Evolutionary conservation across 2,888 invertebrate genomes (phyloP).

Genomic region (Eulithis testata): DNA sequence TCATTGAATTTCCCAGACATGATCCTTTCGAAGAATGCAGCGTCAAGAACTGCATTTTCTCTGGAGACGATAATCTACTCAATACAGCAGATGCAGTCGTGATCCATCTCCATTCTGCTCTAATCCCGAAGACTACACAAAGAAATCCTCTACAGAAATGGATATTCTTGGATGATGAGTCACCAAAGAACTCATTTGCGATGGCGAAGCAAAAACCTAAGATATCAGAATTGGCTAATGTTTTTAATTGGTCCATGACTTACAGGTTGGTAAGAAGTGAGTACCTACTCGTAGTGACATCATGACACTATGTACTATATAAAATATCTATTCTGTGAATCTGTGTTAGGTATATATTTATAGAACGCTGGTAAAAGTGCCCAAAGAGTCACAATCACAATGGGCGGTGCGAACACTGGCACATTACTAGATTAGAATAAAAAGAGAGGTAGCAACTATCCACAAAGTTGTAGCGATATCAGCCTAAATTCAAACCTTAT

Average conservation of each 20-base stretch:
- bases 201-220: constrained; percentile 59
- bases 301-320: too few species aligned
- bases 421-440: too few species aligned
- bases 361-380: too few species aligned
- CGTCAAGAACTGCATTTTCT: constrained; percentile 86
- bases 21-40: constrained; percentile 85
- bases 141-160: constrained; percentile 84
- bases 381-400: too few species aligned
- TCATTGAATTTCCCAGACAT: constrained; percentile 56
- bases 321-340: too few species aligned
- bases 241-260: constrained; percentile 91
- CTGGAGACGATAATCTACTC: constrained; percentile 78
- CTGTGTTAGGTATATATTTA: too few species aligned
- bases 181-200: constrained; percentile 85
- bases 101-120: constrained; percentile 78
- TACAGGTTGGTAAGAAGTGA: constrained; percentile 75
- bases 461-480: too few species aligned
- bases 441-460: too few species aligned
- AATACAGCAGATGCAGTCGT: constrained; percentile 86
- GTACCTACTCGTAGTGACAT: too few species aligned
- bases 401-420: too few species aligned
- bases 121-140: constrained; percentile 47
- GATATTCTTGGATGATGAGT: constrained; percentile 89
- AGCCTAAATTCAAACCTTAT: too few species aligned
- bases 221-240: constrained; percentile 73